Percentiles rank a stretch among this genome's conserved stretches.
These are phyloP conservation scores for Trichosurus vulpecula DNA, from an alignment of 2,797 vertebrate species.

Conservation along the genomic window DNA sequence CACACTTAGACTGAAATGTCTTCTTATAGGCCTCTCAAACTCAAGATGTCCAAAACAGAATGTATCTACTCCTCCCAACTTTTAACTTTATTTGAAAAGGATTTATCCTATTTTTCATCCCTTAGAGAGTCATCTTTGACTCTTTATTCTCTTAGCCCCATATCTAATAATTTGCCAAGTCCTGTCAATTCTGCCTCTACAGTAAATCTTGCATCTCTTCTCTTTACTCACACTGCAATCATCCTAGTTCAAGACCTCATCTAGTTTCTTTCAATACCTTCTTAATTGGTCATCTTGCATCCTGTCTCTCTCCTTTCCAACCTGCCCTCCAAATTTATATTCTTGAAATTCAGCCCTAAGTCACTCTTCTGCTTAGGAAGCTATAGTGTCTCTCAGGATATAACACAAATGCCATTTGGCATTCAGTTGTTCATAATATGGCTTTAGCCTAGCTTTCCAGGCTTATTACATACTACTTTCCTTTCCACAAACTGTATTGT, in stretches of 20 bases:
- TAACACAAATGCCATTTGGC: not conserved
- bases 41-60: not conserved
- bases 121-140: not conserved
- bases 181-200: not conserved
- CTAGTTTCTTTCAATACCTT: not conserved
- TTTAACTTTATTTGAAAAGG: not conserved
- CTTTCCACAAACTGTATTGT: not conserved
- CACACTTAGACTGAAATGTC: not conserved
- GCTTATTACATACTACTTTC: not conserved
- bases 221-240: not conserved
- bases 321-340: not conserved
- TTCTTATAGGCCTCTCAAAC: not conserved
- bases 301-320: not conserved
- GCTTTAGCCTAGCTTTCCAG: not conserved
- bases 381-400: not conserved
- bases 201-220: not conserved
- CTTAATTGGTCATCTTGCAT: not conserved
- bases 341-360: not conserved
- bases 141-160: not conserved
- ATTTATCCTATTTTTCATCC: not conserved
- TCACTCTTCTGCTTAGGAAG: not conserved
- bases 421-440: not conserved
- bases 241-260: not conserved
- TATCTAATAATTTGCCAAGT: not conserved
- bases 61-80: not conserved